Conservation (phyloP, 2,888 invertebrate genomes). For the Melitaea athalia region DNA sequence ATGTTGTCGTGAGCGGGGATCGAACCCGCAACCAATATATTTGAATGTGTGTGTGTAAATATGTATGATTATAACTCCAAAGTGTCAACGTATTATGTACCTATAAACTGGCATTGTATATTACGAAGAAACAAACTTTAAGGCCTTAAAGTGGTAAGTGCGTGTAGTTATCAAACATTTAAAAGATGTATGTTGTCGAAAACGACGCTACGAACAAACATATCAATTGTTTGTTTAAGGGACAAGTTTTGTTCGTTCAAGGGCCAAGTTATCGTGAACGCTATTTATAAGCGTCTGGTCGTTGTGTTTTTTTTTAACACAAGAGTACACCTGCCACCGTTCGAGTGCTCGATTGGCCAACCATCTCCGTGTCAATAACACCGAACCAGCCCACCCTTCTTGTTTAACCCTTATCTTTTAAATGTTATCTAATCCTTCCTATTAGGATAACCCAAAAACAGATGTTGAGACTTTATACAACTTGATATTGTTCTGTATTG, state of each 20-base stretch:
- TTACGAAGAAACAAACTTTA: too few relatives aligned
- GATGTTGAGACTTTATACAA: constrained; percentile 23
- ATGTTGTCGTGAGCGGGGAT: too few relatives aligned
- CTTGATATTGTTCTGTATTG: neutral
- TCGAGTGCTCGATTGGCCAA: constrained; percentile 63
- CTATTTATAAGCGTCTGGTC: constrained; percentile 70
- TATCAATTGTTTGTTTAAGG: constrained; percentile 33
- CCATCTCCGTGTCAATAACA: constrained; percentile 68
- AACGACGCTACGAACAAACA: constrained; percentile 4
- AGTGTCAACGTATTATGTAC: too few relatives aligned
- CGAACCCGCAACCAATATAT: too few relatives aligned
- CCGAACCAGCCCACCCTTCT: constrained; percentile 64
- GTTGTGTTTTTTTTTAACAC: constrained; percentile 52
- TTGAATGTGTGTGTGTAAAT: too few relatives aligned
- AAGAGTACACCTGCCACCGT: constrained; percentile 61
- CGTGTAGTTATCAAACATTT: neutral
- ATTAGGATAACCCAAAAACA: constrained; percentile 33
- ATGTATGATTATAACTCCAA: too few relatives aligned
- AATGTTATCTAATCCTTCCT: constrained; percentile 40
- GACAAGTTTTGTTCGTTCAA: constrained; percentile 31
- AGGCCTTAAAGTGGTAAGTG: neutral
- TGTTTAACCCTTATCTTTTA: constrained; percentile 63
- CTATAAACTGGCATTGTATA: too few relatives aligned
- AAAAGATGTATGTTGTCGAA: neutral
- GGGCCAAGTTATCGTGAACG: constrained; percentile 48